Evolutionary conservation across 64 coral and sea anemone species (phyloP).

Genomic region (Montipora efflorescens): DNA sequence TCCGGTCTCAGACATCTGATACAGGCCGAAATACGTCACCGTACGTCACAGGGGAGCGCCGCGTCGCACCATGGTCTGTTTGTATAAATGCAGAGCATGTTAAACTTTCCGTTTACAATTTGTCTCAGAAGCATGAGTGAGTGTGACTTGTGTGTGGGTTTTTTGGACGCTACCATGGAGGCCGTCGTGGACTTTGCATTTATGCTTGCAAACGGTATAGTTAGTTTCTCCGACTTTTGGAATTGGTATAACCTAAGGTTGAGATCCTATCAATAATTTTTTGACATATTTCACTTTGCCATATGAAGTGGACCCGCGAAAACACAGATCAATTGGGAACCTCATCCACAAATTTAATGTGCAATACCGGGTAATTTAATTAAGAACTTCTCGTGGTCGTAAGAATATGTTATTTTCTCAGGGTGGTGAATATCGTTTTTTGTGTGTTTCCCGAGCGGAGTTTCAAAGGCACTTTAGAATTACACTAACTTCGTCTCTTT

Average conservation of each 20-base stretch:
- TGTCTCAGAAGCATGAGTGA: not conserved
- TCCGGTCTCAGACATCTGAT: slow-evolving; percentile 3
- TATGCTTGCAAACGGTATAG: slow-evolving; percentile 37
- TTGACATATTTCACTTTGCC: too few species aligned
- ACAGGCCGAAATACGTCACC: not conserved
- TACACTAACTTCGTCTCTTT: not conserved
- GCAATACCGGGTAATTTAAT: not conserved
- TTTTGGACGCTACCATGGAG: slow-evolving; percentile 16
- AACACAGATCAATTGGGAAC: too few species aligned
- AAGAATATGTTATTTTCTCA: not conserved
- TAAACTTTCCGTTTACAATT: not conserved
- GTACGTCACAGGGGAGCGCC: not conserved
- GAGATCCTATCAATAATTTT: not conserved
- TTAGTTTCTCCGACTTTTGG: not conserved
- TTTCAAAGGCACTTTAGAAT: not conserved
- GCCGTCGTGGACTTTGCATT: slow-evolving; percentile 22
- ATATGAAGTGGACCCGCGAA: too few species aligned
- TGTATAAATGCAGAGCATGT: not conserved
- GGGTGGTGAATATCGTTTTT: not conserved
- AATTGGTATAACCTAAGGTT: not conserved
- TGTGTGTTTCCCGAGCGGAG: not conserved
- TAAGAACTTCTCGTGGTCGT: not conserved
- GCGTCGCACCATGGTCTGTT: not conserved
- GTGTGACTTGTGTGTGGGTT: not conserved
- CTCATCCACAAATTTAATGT: too few species aligned